Percentiles rank a stretch among this genome's conserved stretches.
Conservation (phyloP, 2,888 invertebrate species). For the Drosophila multiciliata region DNA sequence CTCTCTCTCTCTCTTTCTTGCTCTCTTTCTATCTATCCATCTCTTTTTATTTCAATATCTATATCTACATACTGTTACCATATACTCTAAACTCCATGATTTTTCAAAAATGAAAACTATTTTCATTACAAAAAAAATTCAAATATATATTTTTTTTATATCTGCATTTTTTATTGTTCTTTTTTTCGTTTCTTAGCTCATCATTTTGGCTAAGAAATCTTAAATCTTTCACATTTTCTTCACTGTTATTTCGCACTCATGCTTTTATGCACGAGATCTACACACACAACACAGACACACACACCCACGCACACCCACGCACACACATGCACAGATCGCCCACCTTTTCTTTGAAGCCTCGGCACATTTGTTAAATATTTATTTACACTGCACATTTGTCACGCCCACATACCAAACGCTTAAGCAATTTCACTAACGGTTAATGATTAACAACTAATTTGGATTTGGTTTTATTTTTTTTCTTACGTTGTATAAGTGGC, state of each 20-base stretch:
- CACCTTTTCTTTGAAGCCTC: constrained; percentile 30
- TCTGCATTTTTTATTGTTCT: constrained; percentile 21
- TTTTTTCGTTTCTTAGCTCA: constrained; percentile 52
- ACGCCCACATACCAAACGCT: constrained; percentile 64
- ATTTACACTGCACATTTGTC: constrained; percentile 58
- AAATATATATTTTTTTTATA: constrained; percentile 23
- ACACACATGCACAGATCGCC: constrained; percentile 15
- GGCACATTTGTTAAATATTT: constrained; percentile 54
- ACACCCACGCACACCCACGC: constrained; percentile 28
- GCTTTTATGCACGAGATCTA: constrained; percentile 61
- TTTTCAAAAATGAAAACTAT: constrained; percentile 3
- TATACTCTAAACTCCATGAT: constrained; percentile 46
- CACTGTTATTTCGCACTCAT: constrained; percentile 52
- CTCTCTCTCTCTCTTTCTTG: constrained; percentile 10
- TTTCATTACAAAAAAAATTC: constrained; percentile 7
- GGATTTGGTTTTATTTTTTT: constrained; percentile 11
- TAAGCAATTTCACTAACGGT: constrained; percentile 62
- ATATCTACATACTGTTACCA: constrained; percentile 22
- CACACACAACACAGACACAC: constrained; percentile 31
- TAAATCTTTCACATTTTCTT: constrained; percentile 37
- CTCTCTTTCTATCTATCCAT: constrained; percentile 6
- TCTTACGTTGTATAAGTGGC: constrained; percentile 1
- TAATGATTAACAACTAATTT: constrained; percentile 41
- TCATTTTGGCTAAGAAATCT: constrained; percentile 58
- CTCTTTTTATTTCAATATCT: constrained; percentile 13